Evolutionary conservation across 1,140 invertebrate species (phyloP), one percentile per base, ranked within the genome.

Genomic region (Micrasema longulum): DNA sequence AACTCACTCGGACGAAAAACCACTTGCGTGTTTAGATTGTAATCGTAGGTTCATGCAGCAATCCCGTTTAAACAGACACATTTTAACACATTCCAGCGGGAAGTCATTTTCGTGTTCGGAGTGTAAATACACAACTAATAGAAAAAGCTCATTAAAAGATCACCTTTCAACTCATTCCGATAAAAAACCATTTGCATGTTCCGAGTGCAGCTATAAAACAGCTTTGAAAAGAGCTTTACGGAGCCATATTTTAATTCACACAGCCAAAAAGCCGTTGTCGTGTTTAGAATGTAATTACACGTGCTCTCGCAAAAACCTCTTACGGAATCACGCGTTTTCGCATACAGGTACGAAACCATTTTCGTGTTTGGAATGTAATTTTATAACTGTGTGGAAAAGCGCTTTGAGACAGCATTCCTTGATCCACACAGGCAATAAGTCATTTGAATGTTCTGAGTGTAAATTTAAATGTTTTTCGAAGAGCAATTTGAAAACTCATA

Each of bases 241-340:
- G n/a, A n/a, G n/a, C n/a, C n/a, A n/a, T n/a, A n/a, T n/a, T n/a
- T n/a, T n/a, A n/a, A n/a, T n/a, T n/a, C n/a, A n/a, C n/a, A n/a
- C n/a, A n/a, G n/a, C n/a, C n/a, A n/a, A n/a, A n/a, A n/a, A n/a
- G n/a, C n/a, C 16, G 2, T 20, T 52, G 4, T 52, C 6, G 6
- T 22, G 48, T 52, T 52, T 22, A 23, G 16, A 22, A 18, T 52
- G 48, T 20, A 47, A 10, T 47, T 47, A 47, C 14, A 22, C 48
- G 14, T 52, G 14, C 6, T 6, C 4, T 47, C 36, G 48, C 4
- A 52, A 52, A 52, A 7, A 6, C 3, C 14, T 9, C 5, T 23
- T 52, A 9, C 18, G 7, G 7, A 7, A 3, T n/a, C 20, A 52
- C 20, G 7, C n/a, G 16, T 23, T 20, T n/a, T 7, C 20, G 6